phyloP scores from a whole-genome alignment of 2,113 vertebrate genomes.

The Excalfactoria chinensis region DNA sequence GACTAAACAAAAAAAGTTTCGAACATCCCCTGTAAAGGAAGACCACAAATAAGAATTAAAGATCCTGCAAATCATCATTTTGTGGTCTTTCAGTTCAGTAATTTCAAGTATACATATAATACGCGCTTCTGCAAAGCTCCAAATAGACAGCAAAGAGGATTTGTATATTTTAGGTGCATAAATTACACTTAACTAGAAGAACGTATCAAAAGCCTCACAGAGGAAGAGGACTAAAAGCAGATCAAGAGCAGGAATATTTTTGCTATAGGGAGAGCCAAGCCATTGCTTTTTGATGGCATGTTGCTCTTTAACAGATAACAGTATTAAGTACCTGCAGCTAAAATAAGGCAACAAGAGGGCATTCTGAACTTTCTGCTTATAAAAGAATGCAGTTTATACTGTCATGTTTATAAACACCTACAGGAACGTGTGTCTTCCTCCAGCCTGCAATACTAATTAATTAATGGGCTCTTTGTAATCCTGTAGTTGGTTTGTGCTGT shows the following conservation, averaged over 20 bases:
- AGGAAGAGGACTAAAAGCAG: neutral
- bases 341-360: neutral
- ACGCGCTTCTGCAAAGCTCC: neutral
- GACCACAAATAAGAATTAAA: neutral
- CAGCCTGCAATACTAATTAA: neutral
- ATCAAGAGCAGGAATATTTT: neutral
- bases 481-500: neutral
- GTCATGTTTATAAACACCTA: fast-evolving
- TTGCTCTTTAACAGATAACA: neutral
- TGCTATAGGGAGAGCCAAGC: neutral
- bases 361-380: neutral
- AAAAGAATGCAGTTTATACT: neutral
- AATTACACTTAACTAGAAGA: neutral
- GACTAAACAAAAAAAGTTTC: neutral
- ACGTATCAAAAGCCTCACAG: neutral
- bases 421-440: neutral
- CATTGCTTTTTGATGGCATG: neutral
- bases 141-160: neutral
- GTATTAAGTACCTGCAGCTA: neutral
- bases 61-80: neutral
- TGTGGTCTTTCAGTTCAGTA: neutral
- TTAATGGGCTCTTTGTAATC: neutral
- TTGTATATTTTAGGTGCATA: neutral
- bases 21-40: neutral
- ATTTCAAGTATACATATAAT: neutral